Evolutionary conservation across 2,797 vertebrate species (phyloP), one percentile per base, ranked within the genome.

Genomic region (Diceros bicornis): DNA sequence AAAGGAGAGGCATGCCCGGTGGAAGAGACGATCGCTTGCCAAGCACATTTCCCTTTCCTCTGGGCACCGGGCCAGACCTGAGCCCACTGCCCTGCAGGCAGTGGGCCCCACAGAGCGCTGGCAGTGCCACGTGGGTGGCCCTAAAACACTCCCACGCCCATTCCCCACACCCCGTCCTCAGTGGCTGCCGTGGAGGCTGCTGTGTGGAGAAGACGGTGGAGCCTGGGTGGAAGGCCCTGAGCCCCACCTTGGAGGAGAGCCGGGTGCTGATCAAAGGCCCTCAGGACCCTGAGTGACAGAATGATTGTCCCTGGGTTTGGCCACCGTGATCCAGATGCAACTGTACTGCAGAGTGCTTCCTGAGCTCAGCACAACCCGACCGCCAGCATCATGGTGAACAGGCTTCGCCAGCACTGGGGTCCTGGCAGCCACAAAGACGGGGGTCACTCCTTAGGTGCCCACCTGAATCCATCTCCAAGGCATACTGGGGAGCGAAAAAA

Each of bases 71-170:
- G 34, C 14, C 89, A 83, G n/a, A 27, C 25, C 29, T 1, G 2
- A 25, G 66, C 27, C 18, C 2, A 0, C 32, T 47, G 25, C 74
- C 61, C 18, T 2, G 18, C 25, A 74, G 57, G 6, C 6, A 68
- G 44, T 2, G 17, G 21, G 11, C 11, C 66, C 37, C 23, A 61
- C 27, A 44, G 47, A 59, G 69, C 7, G 8, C 17, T 1, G 8
- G 17, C 4, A 0, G 50, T 2, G 41, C 59, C 69, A 23, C n/a
- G 3, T 12, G 37, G 23, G 87, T 13, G 61, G 37, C 10, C 83
- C 17, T 12, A 1, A 32, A 55, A 27, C 13, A 11, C 6, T 6
- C 37, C 50, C 29, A 1, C 1, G 0, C 0, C 0, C 85, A 21
- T 5, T 2, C 77, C 23, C 52, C 34, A 5, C 6, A 25, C 4